These are phyloP conservation scores for Glossophaga mutica DNA, from an alignment of 2,797 vertebrate genomes.

Conservation along the genomic window DNA sequence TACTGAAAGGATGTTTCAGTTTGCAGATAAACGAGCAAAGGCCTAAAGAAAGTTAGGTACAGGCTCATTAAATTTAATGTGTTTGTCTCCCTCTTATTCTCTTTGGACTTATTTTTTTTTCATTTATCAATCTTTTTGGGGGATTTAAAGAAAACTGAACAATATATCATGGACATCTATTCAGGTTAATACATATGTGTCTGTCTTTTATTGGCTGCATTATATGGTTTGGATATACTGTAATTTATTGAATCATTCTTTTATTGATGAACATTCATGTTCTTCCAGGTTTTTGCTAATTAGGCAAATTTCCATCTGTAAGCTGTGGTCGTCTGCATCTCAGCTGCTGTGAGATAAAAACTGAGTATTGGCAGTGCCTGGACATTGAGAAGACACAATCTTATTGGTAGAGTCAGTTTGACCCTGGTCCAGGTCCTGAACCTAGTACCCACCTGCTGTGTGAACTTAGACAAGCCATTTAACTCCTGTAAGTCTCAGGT, in stretches of 20 bases:
- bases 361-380: not conserved
- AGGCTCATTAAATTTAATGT: not conserved
- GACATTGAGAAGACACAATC: not conserved
- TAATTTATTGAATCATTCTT: not conserved
- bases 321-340: not conserved
- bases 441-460: not conserved
- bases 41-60: not conserved
- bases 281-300: not conserved
- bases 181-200: not conserved
- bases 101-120: not conserved
- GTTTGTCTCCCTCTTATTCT: not conserved
- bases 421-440: not conserved
- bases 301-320: not conserved
- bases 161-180: not conserved
- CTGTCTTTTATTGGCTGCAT: not conserved
- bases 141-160: not conserved
- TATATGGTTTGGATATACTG: not conserved
- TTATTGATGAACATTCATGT: not conserved
- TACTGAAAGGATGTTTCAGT: not conserved
- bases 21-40: not conserved
- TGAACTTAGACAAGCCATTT: not conserved
- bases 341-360: not conserved
- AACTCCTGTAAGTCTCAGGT: not conserved
- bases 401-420: not conserved
- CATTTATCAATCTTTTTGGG: not conserved